phyloP scores from a whole-genome alignment of 2,797 vertebrate genomes.

The Tangara arthus region DNA sequence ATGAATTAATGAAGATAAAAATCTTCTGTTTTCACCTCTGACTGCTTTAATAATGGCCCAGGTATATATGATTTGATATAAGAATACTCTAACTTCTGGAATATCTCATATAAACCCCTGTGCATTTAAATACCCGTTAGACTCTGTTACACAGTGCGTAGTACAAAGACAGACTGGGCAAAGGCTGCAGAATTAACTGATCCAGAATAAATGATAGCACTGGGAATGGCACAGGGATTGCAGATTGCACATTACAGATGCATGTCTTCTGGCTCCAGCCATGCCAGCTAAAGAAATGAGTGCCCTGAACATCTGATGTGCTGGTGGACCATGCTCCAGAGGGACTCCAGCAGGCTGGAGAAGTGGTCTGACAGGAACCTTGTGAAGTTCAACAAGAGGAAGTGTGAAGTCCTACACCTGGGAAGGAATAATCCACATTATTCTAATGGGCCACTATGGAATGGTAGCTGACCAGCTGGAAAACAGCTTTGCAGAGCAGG shows the following conservation, averaged over 20 bases:
- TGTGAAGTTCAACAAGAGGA: neutral
- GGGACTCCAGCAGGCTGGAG: neutral
- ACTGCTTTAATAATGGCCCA: neutral
- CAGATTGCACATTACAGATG: neutral
- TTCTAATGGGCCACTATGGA: neutral
- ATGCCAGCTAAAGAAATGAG: neutral
- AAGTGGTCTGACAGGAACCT: neutral
- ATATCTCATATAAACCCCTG: neutral
- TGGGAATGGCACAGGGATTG: neutral
- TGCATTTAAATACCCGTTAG: neutral
- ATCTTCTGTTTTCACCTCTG: neutral
- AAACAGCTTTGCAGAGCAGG: neutral
- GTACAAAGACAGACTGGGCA: neutral
- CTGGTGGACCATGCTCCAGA: neutral
- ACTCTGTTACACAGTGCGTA: neutral
- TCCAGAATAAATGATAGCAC: neutral
- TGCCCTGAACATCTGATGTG: neutral
- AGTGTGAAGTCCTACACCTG: neutral
- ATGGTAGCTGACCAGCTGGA: neutral
- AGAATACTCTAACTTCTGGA: neutral
- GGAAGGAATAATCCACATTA: neutral
- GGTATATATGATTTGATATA: neutral
- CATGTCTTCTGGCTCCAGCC: neutral
- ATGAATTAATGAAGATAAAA: neutral
- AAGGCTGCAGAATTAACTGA: neutral